phyloP scores from a whole-genome alignment of 2,113 vertebrate genomes.

The Casuarius casuarius region DNA sequence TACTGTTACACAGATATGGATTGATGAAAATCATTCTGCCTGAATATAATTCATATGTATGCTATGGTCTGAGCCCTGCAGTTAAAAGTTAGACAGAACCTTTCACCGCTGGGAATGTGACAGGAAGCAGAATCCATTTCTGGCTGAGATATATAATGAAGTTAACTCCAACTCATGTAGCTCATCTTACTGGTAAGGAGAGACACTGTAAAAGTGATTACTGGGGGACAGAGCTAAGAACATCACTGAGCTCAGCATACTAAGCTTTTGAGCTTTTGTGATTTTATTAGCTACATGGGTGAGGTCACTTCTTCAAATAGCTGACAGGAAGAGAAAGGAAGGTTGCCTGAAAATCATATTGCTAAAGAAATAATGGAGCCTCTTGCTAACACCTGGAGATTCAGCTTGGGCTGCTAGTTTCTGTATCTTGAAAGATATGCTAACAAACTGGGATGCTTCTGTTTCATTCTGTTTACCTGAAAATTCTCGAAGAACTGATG shows the following conservation, averaged over 20 bases:
- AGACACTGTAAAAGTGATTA: background rate
- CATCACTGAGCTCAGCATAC: background rate
- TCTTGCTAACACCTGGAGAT: background rate
- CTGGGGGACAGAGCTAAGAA: background rate
- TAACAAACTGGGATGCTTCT: background rate
- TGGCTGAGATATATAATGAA: background rate
- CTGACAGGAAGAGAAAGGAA: background rate
- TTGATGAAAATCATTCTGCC: background rate
- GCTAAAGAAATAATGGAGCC: background rate
- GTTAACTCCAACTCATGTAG: slow-evolving; percentile 16
- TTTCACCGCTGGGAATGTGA: background rate
- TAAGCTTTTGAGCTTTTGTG: slow-evolving; percentile 5
- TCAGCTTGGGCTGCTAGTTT: background rate
- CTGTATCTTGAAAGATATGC: background rate
- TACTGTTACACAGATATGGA: background rate
- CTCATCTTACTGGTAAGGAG: slow-evolving; percentile 1
- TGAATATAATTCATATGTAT: background rate
- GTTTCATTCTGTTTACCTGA: background rate
- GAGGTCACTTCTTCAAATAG: slow-evolving; percentile 22
- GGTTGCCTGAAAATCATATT: background rate
- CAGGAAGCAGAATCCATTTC: slow-evolving; percentile 22
- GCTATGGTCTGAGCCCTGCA: background rate
- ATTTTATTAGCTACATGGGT: slow-evolving; percentile 19
- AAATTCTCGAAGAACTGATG: background rate
- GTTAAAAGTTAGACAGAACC: background rate